phyloP scores from a whole-genome alignment of 2,113 vertebrate species.

The Echinops telfairi region DNA sequence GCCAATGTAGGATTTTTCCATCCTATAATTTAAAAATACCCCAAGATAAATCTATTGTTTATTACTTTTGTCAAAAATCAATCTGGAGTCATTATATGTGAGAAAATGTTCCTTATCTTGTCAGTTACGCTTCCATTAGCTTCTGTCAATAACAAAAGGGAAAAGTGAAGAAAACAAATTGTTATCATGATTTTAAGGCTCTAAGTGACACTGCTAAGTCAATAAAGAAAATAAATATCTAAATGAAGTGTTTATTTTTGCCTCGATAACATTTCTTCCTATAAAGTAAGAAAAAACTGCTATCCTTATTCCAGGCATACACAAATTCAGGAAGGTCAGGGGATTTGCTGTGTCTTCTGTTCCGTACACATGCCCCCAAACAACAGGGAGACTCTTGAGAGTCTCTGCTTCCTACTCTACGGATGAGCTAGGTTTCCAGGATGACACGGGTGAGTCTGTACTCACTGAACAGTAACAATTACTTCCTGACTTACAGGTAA shows the following conservation, averaged over 20 bases:
- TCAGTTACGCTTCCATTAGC: slow-evolving; percentile 47
- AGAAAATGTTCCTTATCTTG: slow-evolving; percentile 51
- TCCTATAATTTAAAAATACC: slow-evolving; percentile 44
- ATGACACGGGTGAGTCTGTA: not conserved
- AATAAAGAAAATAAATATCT: slow-evolving; percentile 39
- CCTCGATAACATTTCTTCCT: not conserved
- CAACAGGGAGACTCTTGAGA: not conserved
- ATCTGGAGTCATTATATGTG: not conserved
- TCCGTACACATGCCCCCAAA: not conserved
- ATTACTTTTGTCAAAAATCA: slow-evolving; percentile 63
- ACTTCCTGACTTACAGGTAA: not conserved
- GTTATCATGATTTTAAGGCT: not conserved
- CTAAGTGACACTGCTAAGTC: not conserved
- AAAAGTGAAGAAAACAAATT: not conserved
- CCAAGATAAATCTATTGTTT: slow-evolving; percentile 52
- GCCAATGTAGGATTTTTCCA: slow-evolving; percentile 68
- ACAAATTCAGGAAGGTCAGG: not conserved
- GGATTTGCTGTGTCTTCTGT: not conserved
- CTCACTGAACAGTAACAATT: not conserved
- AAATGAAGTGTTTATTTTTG: not conserved
- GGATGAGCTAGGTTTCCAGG: not conserved
- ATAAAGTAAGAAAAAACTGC: not conserved
- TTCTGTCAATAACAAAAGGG: slow-evolving; percentile 24
- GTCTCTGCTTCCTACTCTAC: not conserved
- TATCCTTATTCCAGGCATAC: not conserved